Conservation (phyloP, 2,797 vertebrate genomes). For the Gymnocypris eckloni region DNA sequence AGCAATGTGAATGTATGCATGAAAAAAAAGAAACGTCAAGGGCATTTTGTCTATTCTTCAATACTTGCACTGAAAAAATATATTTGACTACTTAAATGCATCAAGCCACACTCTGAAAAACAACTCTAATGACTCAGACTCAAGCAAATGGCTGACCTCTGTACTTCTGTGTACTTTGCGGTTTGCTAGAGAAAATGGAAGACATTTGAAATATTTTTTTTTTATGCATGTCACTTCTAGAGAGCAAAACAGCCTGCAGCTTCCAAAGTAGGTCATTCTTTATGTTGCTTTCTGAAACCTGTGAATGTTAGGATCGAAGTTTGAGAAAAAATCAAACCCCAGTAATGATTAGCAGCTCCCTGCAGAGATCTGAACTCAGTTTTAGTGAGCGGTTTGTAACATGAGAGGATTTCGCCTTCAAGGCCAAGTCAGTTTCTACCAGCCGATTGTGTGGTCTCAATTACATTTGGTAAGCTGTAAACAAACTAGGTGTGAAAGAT, state of each 20-base stretch:
- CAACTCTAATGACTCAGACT: conserved; percentile 9
- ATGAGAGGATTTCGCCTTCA: conserved; percentile 19
- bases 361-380: background rate
- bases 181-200: conserved; percentile 5
- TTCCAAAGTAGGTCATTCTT: conserved; percentile 52
- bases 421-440: conserved; percentile 1
- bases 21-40: background rate
- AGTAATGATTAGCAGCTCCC: conserved; percentile 5
- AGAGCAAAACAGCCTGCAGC: conserved; percentile 36
- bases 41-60: background rate
- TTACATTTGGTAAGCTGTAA: conserved; percentile 44
- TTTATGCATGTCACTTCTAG: background rate
- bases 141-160: conserved; percentile 23
- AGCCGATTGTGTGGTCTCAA: conserved; percentile 34
- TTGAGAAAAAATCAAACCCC: conserved; percentile 1
- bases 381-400: background rate
- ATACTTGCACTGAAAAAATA: background rate
- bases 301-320: conserved; percentile 17
- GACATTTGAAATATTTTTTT: conserved; percentile 1
- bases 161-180: background rate
- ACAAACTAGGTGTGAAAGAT: conserved; percentile 44
- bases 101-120: conserved; percentile 11
- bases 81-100: background rate
- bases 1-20: background rate
- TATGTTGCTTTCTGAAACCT: conserved; percentile 12